These are phyloP conservation scores for Telenomus remus DNA, from an alignment of 1,140 invertebrate genomes.

Conservation along the genomic window DNA sequence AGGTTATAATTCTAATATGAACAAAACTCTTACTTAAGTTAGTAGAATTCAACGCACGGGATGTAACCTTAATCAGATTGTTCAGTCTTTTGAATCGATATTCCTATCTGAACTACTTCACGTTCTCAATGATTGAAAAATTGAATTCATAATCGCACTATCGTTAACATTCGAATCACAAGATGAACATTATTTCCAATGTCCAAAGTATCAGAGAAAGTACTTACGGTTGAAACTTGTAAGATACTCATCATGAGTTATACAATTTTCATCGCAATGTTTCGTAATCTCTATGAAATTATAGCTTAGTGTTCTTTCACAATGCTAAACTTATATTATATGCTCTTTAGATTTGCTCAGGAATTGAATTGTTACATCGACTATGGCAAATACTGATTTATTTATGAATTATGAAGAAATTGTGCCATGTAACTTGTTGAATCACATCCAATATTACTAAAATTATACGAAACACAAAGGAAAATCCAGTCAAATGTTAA, in stretches of 20 bases:
- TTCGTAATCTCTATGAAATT: slow-evolving; percentile 41
- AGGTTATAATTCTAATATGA: no score
- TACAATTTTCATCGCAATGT: slow-evolving; percentile 32
- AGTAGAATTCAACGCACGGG: neutral
- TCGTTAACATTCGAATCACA: slow-evolving; percentile 3
- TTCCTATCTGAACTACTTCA: slow-evolving; percentile 1
- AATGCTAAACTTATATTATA: slow-evolving; percentile 18
- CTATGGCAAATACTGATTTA: no score
- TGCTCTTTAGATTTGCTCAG: neutral
- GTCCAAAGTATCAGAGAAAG: slow-evolving; percentile 14
- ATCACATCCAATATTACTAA: no score
- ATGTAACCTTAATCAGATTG: neutral
- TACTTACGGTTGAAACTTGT: slow-evolving; percentile 7
- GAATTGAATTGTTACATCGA: slow-evolving; percentile 11
- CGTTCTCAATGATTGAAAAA: neutral
- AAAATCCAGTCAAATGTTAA: no score
- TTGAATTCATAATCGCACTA: slow-evolving; percentile 8
- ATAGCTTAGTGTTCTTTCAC: slow-evolving; percentile 12
- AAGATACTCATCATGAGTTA: neutral
- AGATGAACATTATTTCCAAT: slow-evolving; percentile 25
- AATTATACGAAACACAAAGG: slow-evolving; percentile 3
- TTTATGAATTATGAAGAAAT: no score
- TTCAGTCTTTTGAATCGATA: neutral
- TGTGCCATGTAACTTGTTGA: no score
- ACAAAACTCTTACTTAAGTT: no score